These are phyloP conservation scores for Drosophila arizonae DNA, from an alignment of 1,140 invertebrate species.

Conservation along the genomic window DNA sequence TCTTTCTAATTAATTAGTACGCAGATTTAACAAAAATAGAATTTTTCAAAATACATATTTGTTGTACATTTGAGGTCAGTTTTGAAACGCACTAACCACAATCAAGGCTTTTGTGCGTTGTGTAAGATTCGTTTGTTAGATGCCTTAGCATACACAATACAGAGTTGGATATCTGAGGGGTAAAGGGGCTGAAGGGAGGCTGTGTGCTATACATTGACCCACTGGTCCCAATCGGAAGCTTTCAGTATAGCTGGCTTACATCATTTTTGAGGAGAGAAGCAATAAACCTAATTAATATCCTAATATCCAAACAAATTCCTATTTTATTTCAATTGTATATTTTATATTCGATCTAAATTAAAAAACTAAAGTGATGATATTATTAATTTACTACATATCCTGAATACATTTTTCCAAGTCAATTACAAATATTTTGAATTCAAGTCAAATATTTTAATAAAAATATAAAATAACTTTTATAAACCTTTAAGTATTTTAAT, in stretches of 20 bases:
- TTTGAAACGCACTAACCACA: conserved; percentile 54
- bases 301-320: background rate
- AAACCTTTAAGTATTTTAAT: too few relatives aligned
- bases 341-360: too few relatives aligned
- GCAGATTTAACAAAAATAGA: conserved; percentile 68
- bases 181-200: too few relatives aligned
- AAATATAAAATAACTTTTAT: too few relatives aligned
- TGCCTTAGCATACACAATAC: background rate
- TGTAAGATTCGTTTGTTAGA: conserved; percentile 27
- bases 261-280: background rate
- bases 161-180: background rate
- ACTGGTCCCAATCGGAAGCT: conserved; percentile 25
- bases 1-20: conserved; percentile 46
- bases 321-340: too few relatives aligned
- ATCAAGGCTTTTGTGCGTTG: conserved; percentile 47
- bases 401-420: too few relatives aligned
- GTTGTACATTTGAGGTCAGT: conserved; percentile 50
- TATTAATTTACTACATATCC: too few relatives aligned
- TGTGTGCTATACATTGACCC: background rate
- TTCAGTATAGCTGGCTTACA: conserved; percentile 3
- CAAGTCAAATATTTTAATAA: too few relatives aligned
- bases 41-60: conserved; percentile 56
- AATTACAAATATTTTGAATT: too few relatives aligned
- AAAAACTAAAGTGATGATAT: too few relatives aligned
- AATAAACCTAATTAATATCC: too few relatives aligned